phyloP scores from a whole-genome alignment of 2,888 invertebrate genomes.

The Scaptomyza reducta region DNA sequence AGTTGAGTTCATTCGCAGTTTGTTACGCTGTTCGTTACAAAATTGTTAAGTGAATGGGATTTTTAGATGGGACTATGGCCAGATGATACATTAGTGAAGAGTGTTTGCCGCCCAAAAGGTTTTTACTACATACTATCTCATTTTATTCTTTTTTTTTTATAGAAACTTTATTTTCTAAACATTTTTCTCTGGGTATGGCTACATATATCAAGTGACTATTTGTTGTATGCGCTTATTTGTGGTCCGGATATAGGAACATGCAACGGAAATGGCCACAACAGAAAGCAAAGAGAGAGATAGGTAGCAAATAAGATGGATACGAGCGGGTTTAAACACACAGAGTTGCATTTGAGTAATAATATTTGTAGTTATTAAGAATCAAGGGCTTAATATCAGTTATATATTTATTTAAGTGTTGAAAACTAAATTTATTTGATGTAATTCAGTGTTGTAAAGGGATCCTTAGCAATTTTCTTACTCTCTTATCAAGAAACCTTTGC shows the following conservation, averaged over 20 bases:
- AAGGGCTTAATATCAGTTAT: too few relatives aligned
- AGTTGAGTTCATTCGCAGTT: constrained; percentile 63
- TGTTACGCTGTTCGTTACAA: constrained; percentile 55
- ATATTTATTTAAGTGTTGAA: too few relatives aligned
- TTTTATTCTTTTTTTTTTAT: constrained; percentile 1
- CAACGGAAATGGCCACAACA: constrained; percentile 60
- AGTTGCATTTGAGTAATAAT: constrained; percentile 27
- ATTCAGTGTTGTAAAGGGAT: neutral
- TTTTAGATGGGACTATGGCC: constrained; percentile 46
- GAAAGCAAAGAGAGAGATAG: neutral
- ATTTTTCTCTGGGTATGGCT: constrained; percentile 24
- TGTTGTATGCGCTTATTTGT: constrained; percentile 41
- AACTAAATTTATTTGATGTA: too few relatives aligned
- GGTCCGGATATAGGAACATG: constrained; percentile 68
- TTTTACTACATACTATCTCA: constrained; percentile 21
- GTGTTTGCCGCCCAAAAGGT: constrained; percentile 16
- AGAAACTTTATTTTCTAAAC: constrained; percentile 12
- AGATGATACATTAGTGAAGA: constrained; percentile 50
- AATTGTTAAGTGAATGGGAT: constrained; percentile 68
- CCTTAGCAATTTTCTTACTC: neutral
- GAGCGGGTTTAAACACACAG: constrained; percentile 33
- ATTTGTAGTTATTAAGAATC: too few relatives aligned
- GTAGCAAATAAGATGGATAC: constrained; percentile 6
- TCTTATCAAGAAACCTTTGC: neutral
- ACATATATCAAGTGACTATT: constrained; percentile 35